Conservation (phyloP, 2,113 vertebrate species). For the Narcine bancroftii region DNA sequence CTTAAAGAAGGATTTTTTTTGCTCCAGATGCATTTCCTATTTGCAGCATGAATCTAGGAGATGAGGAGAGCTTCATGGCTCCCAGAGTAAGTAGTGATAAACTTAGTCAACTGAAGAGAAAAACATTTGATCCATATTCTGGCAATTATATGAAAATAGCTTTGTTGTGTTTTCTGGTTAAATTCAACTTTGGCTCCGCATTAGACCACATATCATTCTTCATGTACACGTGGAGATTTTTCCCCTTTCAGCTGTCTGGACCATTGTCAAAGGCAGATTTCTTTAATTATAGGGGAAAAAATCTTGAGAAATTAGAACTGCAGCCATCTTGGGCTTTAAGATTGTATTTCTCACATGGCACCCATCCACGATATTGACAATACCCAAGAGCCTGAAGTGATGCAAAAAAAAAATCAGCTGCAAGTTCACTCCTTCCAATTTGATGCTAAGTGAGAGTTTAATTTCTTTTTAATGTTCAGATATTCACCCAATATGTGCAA, state of each 20-base stretch:
- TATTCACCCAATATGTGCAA: background rate
- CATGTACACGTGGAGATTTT: background rate
- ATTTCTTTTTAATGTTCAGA: background rate
- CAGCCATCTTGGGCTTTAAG: background rate
- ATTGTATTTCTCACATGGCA: background rate
- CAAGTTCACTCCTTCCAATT: background rate
- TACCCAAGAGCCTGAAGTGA: background rate
- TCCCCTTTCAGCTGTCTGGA: background rate
- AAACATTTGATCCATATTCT: background rate
- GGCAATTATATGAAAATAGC: constrained; percentile 10
- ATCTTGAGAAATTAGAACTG: background rate
- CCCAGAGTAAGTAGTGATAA: background rate
- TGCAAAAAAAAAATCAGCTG: background rate
- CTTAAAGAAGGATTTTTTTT: background rate
- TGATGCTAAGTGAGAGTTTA: background rate
- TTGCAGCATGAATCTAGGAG: background rate
- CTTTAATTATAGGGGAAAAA: background rate
- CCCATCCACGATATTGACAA: background rate
- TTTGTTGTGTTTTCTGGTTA: background rate
- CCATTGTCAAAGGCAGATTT: background rate
- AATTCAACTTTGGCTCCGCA: background rate
- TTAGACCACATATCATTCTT: background rate
- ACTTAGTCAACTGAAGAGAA: background rate
- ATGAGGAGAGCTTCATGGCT: background rate
- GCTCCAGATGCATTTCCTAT: background rate